Evolutionary conservation across 64 coral and sea anemone species (phyloP).

Genomic region (Montipora foliosa): DNA sequence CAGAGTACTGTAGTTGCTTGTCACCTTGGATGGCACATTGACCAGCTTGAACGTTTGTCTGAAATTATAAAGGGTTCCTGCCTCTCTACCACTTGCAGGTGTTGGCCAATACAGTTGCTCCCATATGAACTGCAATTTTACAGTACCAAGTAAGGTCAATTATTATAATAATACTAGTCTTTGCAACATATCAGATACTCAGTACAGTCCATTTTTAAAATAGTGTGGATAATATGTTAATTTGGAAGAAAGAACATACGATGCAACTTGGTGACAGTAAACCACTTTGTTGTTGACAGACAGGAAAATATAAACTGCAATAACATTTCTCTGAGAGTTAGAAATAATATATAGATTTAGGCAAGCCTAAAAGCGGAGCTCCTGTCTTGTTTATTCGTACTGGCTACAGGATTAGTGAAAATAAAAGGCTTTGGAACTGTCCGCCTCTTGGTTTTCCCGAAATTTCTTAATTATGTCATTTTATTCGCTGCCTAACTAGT

Average conservation of each 20-base stretch:
- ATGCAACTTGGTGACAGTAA: background rate
- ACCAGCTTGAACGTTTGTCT: slow-evolving; percentile 39
- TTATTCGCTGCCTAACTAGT: too few species aligned
- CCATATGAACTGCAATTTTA: slow-evolving; percentile 49
- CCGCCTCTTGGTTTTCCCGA: too few species aligned
- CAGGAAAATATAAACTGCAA: background rate
- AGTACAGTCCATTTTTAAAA: background rate
- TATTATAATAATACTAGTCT: background rate
- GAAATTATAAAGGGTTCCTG: slow-evolving; percentile 54
- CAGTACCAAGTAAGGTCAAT: background rate
- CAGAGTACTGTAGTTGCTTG: slow-evolving; percentile 22
- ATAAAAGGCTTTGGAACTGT: too few species aligned
- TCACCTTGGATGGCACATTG: slow-evolving; percentile 37
- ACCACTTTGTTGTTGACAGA: background rate
- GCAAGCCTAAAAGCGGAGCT: too few species aligned
- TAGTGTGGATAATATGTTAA: background rate
- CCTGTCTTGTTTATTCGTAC: too few species aligned
- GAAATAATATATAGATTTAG: too few species aligned
- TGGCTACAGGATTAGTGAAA: too few species aligned
- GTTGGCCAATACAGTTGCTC: slow-evolving; percentile 64
- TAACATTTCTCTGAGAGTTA: background rate
- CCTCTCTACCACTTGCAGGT: slow-evolving; percentile 42
- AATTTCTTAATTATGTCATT: too few species aligned
- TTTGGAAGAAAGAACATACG: background rate
- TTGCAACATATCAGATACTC: background rate